Conservation (phyloP, 2,888 invertebrate species). For the Sphaerophoria taeniata region DNA sequence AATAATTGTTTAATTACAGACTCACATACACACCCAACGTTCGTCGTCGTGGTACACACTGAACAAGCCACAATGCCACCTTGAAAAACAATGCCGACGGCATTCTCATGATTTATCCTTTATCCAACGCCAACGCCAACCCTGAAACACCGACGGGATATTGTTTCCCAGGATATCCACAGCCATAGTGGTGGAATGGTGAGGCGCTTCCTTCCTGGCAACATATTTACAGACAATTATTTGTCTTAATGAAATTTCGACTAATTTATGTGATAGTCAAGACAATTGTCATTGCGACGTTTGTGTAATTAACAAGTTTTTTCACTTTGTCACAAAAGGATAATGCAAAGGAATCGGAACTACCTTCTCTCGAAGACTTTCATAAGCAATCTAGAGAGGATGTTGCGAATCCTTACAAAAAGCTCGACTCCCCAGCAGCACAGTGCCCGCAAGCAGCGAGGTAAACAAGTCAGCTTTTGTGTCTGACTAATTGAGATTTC, state of each 20-base stretch:
- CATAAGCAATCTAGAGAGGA: constrained; percentile 26
- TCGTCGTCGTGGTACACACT: constrained; percentile 11
- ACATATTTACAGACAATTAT: constrained; percentile 83
- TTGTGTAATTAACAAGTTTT: constrained; percentile 53
- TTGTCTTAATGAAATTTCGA: constrained; percentile 83
- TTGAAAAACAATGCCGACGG: constrained; percentile 60
- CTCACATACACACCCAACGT: constrained; percentile 49
- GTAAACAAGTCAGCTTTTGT: constrained; percentile 64
- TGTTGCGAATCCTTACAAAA: constrained; percentile 65
- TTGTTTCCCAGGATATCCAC: constrained; percentile 57
- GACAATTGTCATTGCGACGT: constrained; percentile 55
- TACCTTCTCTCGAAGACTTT: not conserved
- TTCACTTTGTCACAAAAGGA: constrained; percentile 24
- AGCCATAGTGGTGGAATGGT: not conserved
- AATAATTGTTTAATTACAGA: constrained; percentile 74
- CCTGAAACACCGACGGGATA: constrained; percentile 32
- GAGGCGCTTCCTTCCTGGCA: constrained; percentile 76
- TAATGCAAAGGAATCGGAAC: too few species aligned
- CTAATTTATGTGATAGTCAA: constrained; percentile 80
- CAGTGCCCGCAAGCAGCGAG: not conserved
- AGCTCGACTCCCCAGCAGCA: constrained; percentile 3
- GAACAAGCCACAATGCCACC: constrained; percentile 49
- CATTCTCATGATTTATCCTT: constrained; percentile 71
- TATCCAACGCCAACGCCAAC: constrained; percentile 13
- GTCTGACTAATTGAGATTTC: constrained; percentile 73